These are phyloP conservation scores for Caerostris extrusa DNA, from an alignment of 1,140 invertebrate species.

Conservation along the genomic window DNA sequence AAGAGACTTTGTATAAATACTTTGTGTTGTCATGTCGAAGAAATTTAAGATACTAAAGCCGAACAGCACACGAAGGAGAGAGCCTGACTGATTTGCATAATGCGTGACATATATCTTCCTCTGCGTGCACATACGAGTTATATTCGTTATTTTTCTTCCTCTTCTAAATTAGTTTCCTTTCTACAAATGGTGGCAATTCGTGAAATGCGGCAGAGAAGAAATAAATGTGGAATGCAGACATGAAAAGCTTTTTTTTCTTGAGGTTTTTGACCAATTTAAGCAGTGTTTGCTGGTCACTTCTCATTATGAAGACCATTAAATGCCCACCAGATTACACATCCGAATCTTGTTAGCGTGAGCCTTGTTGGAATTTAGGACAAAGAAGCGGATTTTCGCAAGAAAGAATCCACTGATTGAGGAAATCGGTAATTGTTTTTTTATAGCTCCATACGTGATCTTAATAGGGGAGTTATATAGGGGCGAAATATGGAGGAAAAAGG, in stretches of 20 bases:
- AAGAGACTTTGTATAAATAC: constrained; percentile 57
- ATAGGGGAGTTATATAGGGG: too few species aligned
- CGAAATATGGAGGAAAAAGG: too few species aligned
- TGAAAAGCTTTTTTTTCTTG: neutral
- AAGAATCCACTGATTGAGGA: neutral
- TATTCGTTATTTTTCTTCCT: constrained; percentile 34
- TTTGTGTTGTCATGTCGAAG: constrained; percentile 17
- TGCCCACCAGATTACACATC: neutral
- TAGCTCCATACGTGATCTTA: neutral
- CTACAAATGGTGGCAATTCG: constrained; percentile 34
- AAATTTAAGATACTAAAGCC: constrained; percentile 16
- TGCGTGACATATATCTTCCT: constrained; percentile 44
- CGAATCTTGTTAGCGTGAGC: constrained; percentile 41
- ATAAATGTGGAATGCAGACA: neutral
- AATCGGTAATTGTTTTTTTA: neutral
- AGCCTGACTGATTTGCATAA: constrained; percentile 40
- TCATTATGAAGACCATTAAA: constrained; percentile 24
- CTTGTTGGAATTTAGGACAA: neutral
- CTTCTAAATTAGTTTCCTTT: constrained; percentile 68
- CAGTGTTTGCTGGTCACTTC: constrained; percentile 66
- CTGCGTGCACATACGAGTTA: constrained; percentile 37
- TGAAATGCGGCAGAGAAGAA: neutral
- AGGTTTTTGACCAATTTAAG: constrained; percentile 28
- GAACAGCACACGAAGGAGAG: neutral
- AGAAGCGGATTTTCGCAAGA: neutral